These are phyloP conservation scores for Drosophila insularis DNA, from an alignment of 1,140 invertebrate species.

Conservation along the genomic window DNA sequence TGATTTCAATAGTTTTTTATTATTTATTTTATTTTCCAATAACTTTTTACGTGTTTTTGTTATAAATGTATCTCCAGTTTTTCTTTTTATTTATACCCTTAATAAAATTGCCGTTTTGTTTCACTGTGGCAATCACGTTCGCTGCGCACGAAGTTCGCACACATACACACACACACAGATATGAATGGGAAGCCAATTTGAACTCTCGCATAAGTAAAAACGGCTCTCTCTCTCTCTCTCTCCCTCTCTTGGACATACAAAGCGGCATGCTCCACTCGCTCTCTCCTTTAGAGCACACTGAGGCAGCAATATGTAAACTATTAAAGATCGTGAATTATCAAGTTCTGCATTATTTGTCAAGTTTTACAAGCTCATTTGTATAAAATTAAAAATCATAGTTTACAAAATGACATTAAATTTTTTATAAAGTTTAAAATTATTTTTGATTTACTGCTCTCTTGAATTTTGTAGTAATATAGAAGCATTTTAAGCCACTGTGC, in stretches of 20 bases:
- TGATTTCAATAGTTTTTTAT: too few species aligned
- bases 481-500: too few species aligned
- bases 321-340: too few species aligned
- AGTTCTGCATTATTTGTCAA: too few species aligned
- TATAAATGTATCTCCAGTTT: too few species aligned
- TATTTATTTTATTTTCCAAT: too few species aligned
- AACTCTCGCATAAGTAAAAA: conserved; percentile 1
- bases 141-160: conserved; percentile 66
- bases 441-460: background rate
- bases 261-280: conserved; percentile 25
- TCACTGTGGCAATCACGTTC: conserved; percentile 75
- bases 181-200: conserved; percentile 33
- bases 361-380: too few species aligned
- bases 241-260: conserved; percentile 35
- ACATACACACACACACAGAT: conserved; percentile 21
- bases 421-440: conserved; percentile 21
- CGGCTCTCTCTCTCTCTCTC: conserved; percentile 21
- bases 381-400: too few species aligned
- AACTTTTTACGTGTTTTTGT: too few species aligned
- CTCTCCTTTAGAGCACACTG: background rate
- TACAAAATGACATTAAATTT: background rate
- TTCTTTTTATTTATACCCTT: background rate
- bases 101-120: background rate
- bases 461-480: too few species aligned
- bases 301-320: too few species aligned